Base-by-base conservation (phyloP, 2,797 vertebrate species). In the Emydoidea blandingii region DNA sequence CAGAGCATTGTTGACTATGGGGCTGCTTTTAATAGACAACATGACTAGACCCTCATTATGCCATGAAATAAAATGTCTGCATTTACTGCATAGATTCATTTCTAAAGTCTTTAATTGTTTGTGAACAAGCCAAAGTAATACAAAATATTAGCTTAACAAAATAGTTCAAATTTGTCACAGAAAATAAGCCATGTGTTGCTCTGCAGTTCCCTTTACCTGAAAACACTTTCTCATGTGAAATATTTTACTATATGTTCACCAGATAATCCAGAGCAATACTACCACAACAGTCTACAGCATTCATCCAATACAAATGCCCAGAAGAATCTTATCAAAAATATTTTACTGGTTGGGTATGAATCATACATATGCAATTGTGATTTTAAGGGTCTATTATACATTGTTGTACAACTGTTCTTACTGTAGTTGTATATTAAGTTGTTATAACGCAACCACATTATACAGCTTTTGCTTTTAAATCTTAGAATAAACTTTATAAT, bases 11-110 rank as follows among this genome's bases (percentile, higher is more conserved):
- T 86, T 95, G 95, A 96, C 92, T 98, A 85, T 79, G 88, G 91
- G 93, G 87, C 79, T 96, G 93, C 79, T 96, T 97, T 98, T 97
- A 97, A 96, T 72, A 97, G 95, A 96, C 92, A 96, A 94, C 88
- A 95, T 90, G 90, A 96, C 93, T 93, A 96, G 83, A 88, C 79
- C 41, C 85, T 97, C 94, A 87, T 95, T 94, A 97, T 92, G 83
- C 83, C 96, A 91, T 96, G 93, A 97, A 97, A 97, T 97, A 96
- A 97, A 96, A 94, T 56, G 68, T 89, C 83, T 94, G 72, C 79
- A 94, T 97, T 98, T 97, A 96, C 83, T 94, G 85, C 82, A 82
- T 90, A 95, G 88, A 97, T 95, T 97, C 53, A 96, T 96, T 96
- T 95, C 88, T 91, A 90, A 92, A 93, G 93, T 72, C 29, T 92